phyloP scores from a whole-genome alignment of 2,797 vertebrate genomes.

The Melanotaenia nigrans region DNA sequence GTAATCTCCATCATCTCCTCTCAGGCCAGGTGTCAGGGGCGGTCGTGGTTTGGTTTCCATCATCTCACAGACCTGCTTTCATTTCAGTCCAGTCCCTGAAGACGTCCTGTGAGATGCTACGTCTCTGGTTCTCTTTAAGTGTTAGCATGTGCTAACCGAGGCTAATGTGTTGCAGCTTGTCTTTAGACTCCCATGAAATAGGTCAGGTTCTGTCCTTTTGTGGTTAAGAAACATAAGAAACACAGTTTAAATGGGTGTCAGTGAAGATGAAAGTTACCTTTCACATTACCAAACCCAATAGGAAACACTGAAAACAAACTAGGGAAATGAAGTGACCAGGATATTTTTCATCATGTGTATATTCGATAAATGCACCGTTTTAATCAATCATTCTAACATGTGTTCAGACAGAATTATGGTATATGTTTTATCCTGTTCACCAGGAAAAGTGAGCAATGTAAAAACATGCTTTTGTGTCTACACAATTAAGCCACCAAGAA shows the following conservation, averaged over 20 bases:
- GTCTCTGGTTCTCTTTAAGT: conserved; percentile 31
- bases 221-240: background rate
- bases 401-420: too few species aligned
- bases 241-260: background rate
- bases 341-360: too few species aligned
- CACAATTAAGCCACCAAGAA: too few species aligned
- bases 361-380: background rate
- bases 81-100: conserved; percentile 31
- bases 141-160: conserved; percentile 52
- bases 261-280: background rate
- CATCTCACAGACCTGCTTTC: conserved; percentile 38
- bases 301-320: background rate
- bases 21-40: conserved; percentile 15
- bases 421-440: background rate
- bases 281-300: background rate
- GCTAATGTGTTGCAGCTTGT: conserved; percentile 11
- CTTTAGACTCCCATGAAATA: background rate
- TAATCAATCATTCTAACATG: too few species aligned
- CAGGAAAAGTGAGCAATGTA: background rate
- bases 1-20: background rate
- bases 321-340: too few species aligned
- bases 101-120: conserved; percentile 15
- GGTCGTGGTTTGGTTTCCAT: conserved; percentile 32
- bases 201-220: background rate
- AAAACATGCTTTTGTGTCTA: too few species aligned